Base-by-base conservation (phyloP, 2,888 invertebrate genomes). In the Stenodera caucasica region DNA sequence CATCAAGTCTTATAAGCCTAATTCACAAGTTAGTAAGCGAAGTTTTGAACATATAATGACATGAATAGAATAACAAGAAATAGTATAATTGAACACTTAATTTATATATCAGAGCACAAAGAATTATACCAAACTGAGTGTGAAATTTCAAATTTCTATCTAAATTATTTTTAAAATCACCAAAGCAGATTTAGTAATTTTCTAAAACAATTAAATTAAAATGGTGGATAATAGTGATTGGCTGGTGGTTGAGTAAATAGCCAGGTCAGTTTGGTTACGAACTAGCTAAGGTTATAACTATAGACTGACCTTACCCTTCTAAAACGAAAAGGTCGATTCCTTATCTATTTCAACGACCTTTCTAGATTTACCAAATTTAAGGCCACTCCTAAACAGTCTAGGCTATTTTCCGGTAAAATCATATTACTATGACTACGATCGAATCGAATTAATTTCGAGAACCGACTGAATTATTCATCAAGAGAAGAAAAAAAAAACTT, bases 21-120 rank as follows among this genome's bases (percentile, higher is more conserved):
- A 50, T 29, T 50, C 50, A 30, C 50, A 30, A 50, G 50, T 23
- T 50, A 11, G n/a, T 50, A 50, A 50, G 50, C 30, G 9, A 23
- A 26, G n/a, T 50, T 50, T 26, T 7, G 26, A 50, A 49, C 12
- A 50, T 14, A n/a, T 40, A 18, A 30, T 29, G 11, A 30, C 12
- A 14, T 23, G 26, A 50, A 26, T 50, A 15, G 30, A 14, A n/a
- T n/a, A 35, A 14, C 14, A 35, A 14, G 35, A 35, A 35, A n/a
- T 35, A 35, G 2, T 4, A 33, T n/a, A 35, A 35, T 35, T 35
- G 5, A 35, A 35, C 35, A n/a, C 5, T 35, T 14, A 6, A 14
- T 35, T 0, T 14, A 9, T 35, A 35, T n/a, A 3, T 7, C 4
- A 2, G 40, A 40, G 15, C n/a, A 40, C 35, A 11, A 12, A 12